Evolutionary conservation across 2,797 vertebrate species (phyloP).

Genomic region (Borostomias antarcticus): DNA sequence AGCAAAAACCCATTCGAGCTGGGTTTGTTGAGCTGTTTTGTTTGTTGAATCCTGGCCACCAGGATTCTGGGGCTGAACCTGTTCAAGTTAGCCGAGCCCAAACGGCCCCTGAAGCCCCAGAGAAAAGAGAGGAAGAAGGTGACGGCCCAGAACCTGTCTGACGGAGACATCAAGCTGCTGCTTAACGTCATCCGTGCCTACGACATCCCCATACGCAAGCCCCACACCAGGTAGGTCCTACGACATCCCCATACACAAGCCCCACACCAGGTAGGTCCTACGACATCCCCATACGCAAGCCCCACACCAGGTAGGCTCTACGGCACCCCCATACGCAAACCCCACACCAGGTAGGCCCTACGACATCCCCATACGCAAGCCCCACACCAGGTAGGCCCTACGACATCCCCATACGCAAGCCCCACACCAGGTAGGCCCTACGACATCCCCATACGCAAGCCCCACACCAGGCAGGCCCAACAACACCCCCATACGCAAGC

Average conservation of each 20-base stretch:
- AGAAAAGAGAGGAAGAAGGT: constrained; percentile 96
- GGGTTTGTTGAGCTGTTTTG: no score
- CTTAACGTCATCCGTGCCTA: constrained; percentile 91
- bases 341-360: neutral
- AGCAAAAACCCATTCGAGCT: no score
- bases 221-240: constrained; percentile 67
- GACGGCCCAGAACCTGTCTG: constrained; percentile 91
- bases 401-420: neutral
- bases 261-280: neutral
- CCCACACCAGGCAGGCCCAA: neutral
- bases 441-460: neutral
- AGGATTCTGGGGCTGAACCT: constrained; percentile 91
- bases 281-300: neutral
- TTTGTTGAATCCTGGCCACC: constrained; percentile 35
- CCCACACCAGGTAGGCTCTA: neutral
- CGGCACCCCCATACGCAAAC: neutral
- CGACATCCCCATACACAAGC: neutral
- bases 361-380: neutral
- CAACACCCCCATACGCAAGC: neutral
- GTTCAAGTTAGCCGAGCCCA: constrained; percentile 92
- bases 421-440: neutral
- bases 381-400: neutral
- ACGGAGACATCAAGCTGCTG: constrained; percentile 91
- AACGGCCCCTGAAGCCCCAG: constrained; percentile 90
- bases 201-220: constrained; percentile 87